Evolutionary conservation across 2,113 vertebrate species (phyloP).

Genomic region (Stegostoma tigrinum): DNA sequence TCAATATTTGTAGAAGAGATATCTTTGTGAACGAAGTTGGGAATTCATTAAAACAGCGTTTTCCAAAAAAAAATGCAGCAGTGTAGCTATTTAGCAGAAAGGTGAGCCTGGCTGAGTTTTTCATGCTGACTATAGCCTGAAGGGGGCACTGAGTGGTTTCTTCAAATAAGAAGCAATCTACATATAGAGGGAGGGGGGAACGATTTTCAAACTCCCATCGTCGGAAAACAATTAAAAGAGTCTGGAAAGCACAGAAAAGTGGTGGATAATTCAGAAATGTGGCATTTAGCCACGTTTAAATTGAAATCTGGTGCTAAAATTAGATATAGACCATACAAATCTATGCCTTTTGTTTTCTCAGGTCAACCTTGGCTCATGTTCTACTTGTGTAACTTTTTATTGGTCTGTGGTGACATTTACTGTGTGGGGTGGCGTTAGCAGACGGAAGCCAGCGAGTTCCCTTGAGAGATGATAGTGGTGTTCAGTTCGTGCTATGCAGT

Average conservation of each 20-base stretch:
- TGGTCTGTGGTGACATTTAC: background rate
- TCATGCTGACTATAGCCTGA: background rate
- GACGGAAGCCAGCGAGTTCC: background rate
- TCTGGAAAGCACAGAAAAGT: background rate
- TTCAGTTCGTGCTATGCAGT: background rate
- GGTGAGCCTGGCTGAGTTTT: background rate
- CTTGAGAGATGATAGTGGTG: background rate
- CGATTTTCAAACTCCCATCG: background rate
- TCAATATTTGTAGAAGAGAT: slow-evolving; percentile 25
- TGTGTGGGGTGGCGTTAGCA: background rate
- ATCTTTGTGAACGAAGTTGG: background rate
- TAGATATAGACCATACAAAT: background rate
- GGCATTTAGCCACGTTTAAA: background rate
- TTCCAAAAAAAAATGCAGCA: background rate
- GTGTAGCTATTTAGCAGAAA: background rate
- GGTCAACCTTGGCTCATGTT: background rate
- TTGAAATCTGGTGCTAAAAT: background rate
- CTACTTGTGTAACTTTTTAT: background rate
- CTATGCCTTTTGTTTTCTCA: background rate
- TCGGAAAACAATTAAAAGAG: background rate
- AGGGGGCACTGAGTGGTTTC: slow-evolving; percentile 20
- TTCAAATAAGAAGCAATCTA: background rate
- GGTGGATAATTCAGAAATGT: background rate
- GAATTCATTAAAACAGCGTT: background rate
- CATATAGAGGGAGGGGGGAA: no score